Conservation (phyloP, 2,797 vertebrate species). For the Agapornis canus region DNA sequence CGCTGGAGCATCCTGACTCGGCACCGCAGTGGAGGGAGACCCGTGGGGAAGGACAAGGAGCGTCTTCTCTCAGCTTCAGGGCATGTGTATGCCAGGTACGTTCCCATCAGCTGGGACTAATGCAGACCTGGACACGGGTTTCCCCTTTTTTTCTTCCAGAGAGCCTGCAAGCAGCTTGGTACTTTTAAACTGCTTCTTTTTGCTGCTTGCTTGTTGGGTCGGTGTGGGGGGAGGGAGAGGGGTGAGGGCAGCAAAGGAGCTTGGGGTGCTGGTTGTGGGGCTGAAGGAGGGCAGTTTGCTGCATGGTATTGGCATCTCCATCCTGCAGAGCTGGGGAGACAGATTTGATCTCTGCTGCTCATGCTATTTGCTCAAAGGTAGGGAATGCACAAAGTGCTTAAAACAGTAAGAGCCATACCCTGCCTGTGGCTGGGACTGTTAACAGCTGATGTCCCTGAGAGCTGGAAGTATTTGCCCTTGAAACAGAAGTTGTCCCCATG, state of each 20-base stretch:
- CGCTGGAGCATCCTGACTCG: neutral
- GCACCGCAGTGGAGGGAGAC: neutral
- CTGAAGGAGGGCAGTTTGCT: neutral
- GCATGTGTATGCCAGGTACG: constrained; percentile 15
- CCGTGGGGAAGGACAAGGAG: neutral
- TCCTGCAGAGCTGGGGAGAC: neutral
- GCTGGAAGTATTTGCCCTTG: neutral
- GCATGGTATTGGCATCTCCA: neutral
- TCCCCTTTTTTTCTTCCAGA: neutral
- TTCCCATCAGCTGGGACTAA: neutral
- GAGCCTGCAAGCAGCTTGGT: neutral
- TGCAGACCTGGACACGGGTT: neutral
- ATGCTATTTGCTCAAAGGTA: neutral
- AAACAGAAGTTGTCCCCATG: neutral
- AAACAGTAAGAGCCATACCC: neutral
- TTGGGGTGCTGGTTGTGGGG: accelerated
- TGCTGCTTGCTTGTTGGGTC: neutral
- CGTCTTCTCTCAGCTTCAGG: neutral
- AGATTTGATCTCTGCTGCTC: neutral
- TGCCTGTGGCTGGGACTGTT: neutral
- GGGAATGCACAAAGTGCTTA: neutral
- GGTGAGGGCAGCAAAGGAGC: neutral
- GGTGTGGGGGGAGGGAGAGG: neutral
- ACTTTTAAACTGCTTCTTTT: neutral
- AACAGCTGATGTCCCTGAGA: accelerated